Percentiles rank a stretch among this genome's conserved stretches.
phyloP scores from a whole-genome alignment of 2,113 vertebrate genomes.

The Microcebus jonahi region DNA sequence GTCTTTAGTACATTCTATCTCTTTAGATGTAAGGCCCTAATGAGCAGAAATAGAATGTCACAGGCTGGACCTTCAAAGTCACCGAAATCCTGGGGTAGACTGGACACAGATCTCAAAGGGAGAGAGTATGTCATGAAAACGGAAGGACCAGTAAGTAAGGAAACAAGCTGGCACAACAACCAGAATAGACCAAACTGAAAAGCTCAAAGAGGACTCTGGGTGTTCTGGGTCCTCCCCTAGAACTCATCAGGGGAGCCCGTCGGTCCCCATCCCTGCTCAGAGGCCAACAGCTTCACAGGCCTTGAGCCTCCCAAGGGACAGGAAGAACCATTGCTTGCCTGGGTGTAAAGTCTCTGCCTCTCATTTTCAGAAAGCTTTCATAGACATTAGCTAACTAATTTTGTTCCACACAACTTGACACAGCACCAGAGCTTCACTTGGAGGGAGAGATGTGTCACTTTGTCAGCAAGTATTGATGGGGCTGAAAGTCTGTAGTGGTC shows the following conservation, averaged over 20 bases:
- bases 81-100: neutral
- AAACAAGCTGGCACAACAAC: neutral
- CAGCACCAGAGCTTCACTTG: neutral
- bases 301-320: neutral
- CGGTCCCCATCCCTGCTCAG: no score
- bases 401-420: slow-evolving; percentile 36
- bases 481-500: neutral
- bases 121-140: neutral
- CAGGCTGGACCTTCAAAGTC: neutral
- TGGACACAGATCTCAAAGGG: neutral
- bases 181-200: neutral
- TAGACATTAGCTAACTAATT: slow-evolving; percentile 53
- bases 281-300: neutral
- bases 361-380: slow-evolving; percentile 43
- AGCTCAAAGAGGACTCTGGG: neutral
- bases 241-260: neutral
- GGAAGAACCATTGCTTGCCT: neutral
- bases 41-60: neutral
- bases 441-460: slow-evolving; percentile 22
- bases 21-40: neutral
- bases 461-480: neutral
- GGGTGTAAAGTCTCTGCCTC: neutral
- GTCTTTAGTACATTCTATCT: neutral
- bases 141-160: neutral
- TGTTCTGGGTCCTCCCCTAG: neutral